These are phyloP conservation scores for Pungitius pungitius DNA, from an alignment of 2,113 vertebrate species.

Conservation along the genomic window DNA sequence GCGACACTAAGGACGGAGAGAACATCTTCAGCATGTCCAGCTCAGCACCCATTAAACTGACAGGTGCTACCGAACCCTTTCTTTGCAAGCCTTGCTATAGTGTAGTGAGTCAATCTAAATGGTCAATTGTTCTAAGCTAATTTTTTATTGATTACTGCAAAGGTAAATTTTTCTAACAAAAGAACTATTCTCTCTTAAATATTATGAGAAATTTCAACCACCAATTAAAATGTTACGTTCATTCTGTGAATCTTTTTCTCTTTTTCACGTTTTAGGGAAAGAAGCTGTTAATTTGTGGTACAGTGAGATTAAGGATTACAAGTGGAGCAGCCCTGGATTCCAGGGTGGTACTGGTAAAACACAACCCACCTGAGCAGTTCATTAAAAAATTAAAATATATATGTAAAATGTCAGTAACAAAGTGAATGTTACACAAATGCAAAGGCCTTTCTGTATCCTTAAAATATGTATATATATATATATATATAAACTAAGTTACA, in stretches of 20 bases:
- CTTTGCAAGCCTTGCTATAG: not conserved
- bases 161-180: not conserved
- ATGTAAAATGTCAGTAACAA: not conserved
- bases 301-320: conserved; percentile 72
- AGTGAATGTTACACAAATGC: not conserved
- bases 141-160: not conserved
- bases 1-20: conserved; percentile 67
- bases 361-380: not conserved
- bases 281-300: conserved; percentile 73
- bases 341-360: conserved; percentile 45
- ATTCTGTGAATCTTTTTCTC: not conserved
- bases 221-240: not conserved
- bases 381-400: not conserved
- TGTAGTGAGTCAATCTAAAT: no score
- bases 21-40: conserved; percentile 68
- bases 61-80: conserved; percentile 43
- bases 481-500: no score
- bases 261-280: conserved; percentile 50
- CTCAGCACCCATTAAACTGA: conserved; percentile 19
- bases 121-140: not conserved
- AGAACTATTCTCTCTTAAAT: not conserved
- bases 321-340: conserved; percentile 53
- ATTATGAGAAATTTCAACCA: not conserved
- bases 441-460: not conserved
- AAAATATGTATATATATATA: not conserved